Conservation (phyloP, 1,140 invertebrate genomes). For the Choristoneura fumiferana region DNA sequence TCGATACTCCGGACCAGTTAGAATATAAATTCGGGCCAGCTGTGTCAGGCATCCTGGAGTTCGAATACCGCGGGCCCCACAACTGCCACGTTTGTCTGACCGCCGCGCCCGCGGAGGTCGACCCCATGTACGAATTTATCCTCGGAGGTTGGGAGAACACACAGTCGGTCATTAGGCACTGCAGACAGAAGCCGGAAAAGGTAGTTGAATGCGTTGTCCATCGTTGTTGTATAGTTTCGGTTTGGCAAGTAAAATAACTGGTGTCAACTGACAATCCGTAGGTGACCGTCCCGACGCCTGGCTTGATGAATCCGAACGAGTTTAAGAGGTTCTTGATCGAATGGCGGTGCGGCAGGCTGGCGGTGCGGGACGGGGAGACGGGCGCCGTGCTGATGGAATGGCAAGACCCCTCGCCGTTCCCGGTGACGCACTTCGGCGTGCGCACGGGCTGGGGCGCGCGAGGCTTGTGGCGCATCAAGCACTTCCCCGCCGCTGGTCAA, state of each 20-base stretch:
- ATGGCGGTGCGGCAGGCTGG: slow-evolving; percentile 79
- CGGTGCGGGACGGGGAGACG: slow-evolving; percentile 66
- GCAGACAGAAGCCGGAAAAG: slow-evolving; percentile 82
- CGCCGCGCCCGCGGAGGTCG: slow-evolving; percentile 69
- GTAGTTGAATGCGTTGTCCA: slow-evolving; percentile 57
- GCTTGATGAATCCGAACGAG: slow-evolving; percentile 77
- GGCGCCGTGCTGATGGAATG: slow-evolving; percentile 78
- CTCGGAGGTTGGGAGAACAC: slow-evolving; percentile 82
- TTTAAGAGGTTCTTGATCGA: slow-evolving; percentile 80
- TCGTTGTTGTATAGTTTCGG: slow-evolving; percentile 20
- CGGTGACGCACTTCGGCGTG: slow-evolving; percentile 80
- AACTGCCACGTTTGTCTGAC: slow-evolving; percentile 82
- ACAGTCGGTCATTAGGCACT: slow-evolving; percentile 81
- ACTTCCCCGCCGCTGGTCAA: slow-evolving; percentile 50
- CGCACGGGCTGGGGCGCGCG: slow-evolving; percentile 81
- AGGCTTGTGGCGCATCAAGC: slow-evolving; percentile 79
- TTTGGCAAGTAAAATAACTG: slow-evolving; percentile 29
- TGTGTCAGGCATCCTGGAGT: slow-evolving; percentile 72
- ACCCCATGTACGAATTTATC: slow-evolving; percentile 81
- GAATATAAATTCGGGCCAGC: slow-evolving; percentile 80
- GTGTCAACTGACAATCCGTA: slow-evolving; percentile 50
- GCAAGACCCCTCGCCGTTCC: slow-evolving; percentile 79
- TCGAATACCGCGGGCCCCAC: slow-evolving; percentile 80
- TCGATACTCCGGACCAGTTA: slow-evolving; percentile 79
- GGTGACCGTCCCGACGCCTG: slow-evolving; percentile 78